These are phyloP conservation scores for Cuculus canorus DNA, from an alignment of 2,797 vertebrate species.

Conservation along the genomic window DNA sequence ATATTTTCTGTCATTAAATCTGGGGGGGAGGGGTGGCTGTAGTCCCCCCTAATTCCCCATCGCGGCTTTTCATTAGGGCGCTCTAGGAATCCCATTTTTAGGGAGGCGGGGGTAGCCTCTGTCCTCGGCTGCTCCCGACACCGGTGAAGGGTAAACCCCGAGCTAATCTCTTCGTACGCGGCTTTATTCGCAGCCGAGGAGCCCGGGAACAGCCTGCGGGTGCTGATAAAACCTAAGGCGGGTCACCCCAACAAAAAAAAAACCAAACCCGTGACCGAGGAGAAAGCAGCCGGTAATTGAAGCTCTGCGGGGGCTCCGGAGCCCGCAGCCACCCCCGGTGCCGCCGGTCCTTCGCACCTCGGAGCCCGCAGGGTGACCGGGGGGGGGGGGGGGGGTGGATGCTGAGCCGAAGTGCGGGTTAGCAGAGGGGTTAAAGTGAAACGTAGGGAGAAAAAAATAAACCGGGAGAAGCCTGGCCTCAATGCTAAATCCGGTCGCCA, in stretches of 20 bases:
- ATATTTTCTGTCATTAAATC: background rate
- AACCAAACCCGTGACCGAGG: no score
- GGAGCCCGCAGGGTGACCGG: background rate
- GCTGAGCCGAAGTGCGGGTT: background rate
- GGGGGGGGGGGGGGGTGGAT: background rate
- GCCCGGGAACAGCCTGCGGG: background rate
- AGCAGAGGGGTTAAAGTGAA: background rate
- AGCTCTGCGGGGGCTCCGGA: no score
- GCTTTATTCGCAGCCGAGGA: constrained; percentile 8
- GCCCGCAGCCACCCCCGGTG: no score
- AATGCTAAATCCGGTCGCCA: background rate
- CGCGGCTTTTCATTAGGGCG: background rate
- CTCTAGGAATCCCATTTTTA: background rate
- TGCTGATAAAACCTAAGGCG: background rate
- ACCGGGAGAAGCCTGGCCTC: background rate
- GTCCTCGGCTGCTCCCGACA: constrained; percentile 3
- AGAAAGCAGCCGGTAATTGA: no score
- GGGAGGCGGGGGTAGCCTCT: background rate
- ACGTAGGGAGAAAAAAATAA: background rate
- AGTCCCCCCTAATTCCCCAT: no score
- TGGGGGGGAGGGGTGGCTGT: no score
- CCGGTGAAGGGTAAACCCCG: background rate
- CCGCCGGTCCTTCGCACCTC: no score
- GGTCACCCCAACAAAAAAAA: background rate
- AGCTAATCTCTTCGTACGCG: constrained; percentile 2